Evolutionary conservation across 2,113 vertebrate species (phyloP).

Genomic region (Silurus asotus): DNA sequence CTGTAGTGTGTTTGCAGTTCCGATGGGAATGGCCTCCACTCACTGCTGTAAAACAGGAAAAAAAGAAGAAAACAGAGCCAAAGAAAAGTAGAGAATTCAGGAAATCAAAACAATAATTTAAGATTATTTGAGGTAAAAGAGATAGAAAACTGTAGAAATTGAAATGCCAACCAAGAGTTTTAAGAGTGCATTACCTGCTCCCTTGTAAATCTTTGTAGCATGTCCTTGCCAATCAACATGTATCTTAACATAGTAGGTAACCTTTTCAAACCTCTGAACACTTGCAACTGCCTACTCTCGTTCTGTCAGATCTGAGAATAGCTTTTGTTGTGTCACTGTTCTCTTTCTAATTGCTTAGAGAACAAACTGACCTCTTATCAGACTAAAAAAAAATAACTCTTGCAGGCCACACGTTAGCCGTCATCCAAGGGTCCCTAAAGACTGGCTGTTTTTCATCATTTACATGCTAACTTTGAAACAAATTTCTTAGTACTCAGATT

Average conservation of each 20-base stretch:
- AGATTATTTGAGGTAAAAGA: no score
- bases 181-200: not conserved
- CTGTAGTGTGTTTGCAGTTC: no score
- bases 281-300: not conserved
- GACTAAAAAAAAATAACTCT: not conserved
- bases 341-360: not conserved
- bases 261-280: no score
- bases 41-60: no score
- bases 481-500: not conserved
- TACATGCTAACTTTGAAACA: not conserved
- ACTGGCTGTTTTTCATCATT: not conserved
- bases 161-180: no score
- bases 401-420: not conserved
- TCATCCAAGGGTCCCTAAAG: not conserved
- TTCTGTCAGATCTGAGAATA: not conserved
- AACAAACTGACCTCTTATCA: conserved; percentile 7
- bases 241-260: not conserved
- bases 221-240: not conserved
- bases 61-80: no score
- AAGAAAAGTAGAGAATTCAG: no score
- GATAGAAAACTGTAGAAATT: no score
- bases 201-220: not conserved
- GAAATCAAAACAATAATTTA: no score
- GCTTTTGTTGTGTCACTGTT: conserved; percentile 2
- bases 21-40: no score